Evolutionary conservation across 2,888 invertebrate species (phyloP).

Genomic region (Aquatica leii): DNA sequence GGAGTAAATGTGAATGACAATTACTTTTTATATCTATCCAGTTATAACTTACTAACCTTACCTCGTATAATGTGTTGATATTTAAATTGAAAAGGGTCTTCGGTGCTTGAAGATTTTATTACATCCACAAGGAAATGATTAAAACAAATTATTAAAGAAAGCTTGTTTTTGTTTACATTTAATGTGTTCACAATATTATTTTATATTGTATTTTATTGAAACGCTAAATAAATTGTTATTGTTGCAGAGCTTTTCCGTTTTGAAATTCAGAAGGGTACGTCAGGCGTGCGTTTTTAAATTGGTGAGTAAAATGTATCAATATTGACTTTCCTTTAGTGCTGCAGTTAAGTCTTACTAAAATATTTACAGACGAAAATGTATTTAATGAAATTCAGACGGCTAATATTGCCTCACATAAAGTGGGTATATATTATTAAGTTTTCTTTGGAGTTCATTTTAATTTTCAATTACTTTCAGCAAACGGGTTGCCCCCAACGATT

Average conservation of each 20-base stretch:
- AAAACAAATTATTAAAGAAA: too few species aligned
- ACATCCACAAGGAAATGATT: too few species aligned
- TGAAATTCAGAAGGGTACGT: conserved; percentile 28
- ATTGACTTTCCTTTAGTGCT: conserved; percentile 50
- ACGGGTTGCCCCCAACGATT: conserved; percentile 20
- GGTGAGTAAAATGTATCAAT: conserved; percentile 50
- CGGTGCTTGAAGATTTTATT: too few species aligned
- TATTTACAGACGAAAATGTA: conserved; percentile 54
- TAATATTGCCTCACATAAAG: conserved; percentile 51
- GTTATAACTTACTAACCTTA: too few species aligned
- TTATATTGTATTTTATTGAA: conserved; percentile 18
- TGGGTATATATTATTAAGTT: conserved; percentile 50
- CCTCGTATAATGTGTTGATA: too few species aligned
- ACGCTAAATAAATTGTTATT: conserved; percentile 25
- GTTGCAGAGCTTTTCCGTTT: conserved; percentile 27
- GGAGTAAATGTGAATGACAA: too few species aligned
- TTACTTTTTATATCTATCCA: too few species aligned
- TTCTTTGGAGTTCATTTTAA: conserved; percentile 41
- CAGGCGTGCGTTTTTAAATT: conserved; percentile 49
- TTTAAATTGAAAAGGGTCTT: too few species aligned
- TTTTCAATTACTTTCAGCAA: conserved; percentile 31
- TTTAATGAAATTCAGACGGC: conserved; percentile 55
- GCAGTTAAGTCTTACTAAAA: conserved; percentile 50
- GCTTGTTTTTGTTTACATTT: too few species aligned
- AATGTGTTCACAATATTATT: not conserved